Percentiles rank a stretch among this genome's conserved stretches.
These are phyloP conservation scores for Apostichopus parvimensis DNA, from an alignment of 35 echinoderm and acorn worm species.

Conservation along the genomic window DNA sequence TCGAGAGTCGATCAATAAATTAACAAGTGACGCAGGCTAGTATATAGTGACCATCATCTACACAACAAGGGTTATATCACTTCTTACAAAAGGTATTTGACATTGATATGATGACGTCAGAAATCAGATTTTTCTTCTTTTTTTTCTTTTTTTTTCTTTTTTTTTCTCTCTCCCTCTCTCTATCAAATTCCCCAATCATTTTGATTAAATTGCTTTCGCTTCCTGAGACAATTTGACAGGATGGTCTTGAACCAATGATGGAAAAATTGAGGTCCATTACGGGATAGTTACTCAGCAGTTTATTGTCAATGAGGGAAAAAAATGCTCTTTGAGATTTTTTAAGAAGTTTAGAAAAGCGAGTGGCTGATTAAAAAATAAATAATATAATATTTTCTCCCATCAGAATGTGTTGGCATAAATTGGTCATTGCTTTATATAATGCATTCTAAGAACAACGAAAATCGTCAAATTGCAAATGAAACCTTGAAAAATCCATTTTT, in stretches of 20 bases:
- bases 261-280: not conserved
- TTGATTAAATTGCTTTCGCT: constrained; percentile 30
- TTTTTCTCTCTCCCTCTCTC: too few relatives aligned
- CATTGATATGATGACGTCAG: constrained; percentile 45
- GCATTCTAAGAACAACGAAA: too few relatives aligned
- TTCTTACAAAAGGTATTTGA: not conserved
- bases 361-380: not conserved
- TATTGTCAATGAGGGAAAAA: not conserved
- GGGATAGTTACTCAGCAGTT: not conserved
- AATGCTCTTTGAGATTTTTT: not conserved
- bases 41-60: not conserved
- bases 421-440: too few relatives aligned
- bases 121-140: too few relatives aligned
- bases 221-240: not conserved
- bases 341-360: not conserved
- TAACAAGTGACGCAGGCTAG: not conserved
- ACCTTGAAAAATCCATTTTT: too few relatives aligned
- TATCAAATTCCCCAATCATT: constrained; percentile 20
- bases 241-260: not conserved
- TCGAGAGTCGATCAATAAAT: not conserved
- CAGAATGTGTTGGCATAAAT: not conserved
- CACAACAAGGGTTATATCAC: not conserved
- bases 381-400: not conserved
- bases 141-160: not conserved
- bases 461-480: too few relatives aligned